phyloP scores from a whole-genome alignment of 2,888 invertebrate species.

The Disparrhopalites patrizii region DNA sequence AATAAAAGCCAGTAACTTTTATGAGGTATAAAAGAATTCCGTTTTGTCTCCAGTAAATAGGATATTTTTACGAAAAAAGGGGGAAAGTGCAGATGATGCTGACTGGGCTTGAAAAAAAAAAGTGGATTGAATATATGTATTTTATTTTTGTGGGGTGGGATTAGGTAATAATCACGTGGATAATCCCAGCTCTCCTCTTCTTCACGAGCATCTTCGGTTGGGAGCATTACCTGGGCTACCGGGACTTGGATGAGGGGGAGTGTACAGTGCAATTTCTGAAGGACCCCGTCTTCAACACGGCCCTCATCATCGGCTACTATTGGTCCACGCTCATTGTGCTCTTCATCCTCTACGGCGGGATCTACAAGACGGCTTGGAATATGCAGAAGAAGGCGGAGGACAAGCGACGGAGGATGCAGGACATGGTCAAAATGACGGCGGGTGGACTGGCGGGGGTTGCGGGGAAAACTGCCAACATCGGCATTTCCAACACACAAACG shows the following conservation, averaged over 20 bases:
- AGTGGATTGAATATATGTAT: too few relatives aligned
- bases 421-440: slow-evolving; percentile 85
- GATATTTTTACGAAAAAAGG: too few relatives aligned
- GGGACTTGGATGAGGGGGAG: slow-evolving; percentile 79
- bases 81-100: too few relatives aligned
- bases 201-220: slow-evolving; percentile 98
- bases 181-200: slow-evolving; percentile 90
- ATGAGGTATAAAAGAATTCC: too few relatives aligned
- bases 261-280: slow-evolving; percentile 97
- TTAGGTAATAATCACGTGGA: slow-evolving; percentile 77
- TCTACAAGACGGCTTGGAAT: slow-evolving; percentile 94
- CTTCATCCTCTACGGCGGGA: slow-evolving; percentile 92
- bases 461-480: slow-evolving; percentile 65
- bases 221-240: slow-evolving; percentile 93
- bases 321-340: slow-evolving; percentile 96
- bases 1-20: too few relatives aligned
- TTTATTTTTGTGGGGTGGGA: too few relatives aligned
- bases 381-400: slow-evolving; percentile 97
- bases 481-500: slow-evolving; percentile 70
- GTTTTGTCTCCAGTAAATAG: too few relatives aligned
- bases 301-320: slow-evolving; percentile 93
- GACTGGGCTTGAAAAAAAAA: too few relatives aligned
- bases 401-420: slow-evolving; percentile 92
- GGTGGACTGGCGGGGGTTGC: slow-evolving; percentile 38
- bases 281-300: slow-evolving; percentile 95